Base-by-base conservation (phyloP, 2,113 vertebrate species). In the Natator depressus region DNA sequence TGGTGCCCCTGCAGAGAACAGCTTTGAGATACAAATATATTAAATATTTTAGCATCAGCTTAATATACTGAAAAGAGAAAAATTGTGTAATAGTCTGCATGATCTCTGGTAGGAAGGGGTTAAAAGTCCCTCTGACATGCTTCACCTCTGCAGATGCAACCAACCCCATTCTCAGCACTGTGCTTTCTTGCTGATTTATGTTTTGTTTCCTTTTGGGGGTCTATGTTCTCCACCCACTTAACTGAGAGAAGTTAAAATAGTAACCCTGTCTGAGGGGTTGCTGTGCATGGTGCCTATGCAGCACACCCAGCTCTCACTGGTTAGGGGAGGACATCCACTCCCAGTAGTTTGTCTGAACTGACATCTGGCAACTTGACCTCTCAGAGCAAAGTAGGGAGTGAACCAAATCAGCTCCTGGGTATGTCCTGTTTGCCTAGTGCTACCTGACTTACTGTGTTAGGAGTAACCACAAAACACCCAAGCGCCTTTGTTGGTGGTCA, bases 291-390 rank as follows among this genome's bases (percentile, higher is more conserved):
- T 72, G 65, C n/a, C 35, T 72, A 14, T 22, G 24, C 19, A 82
- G 87, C 24, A 38, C 72, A 95, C 62, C 19, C 49, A 88, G 80
- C 82, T 95, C 75, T 72, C 87, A 1, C 75, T 94, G 0, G 0
- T 87, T 88, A 88, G 49, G 47, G 91, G 86, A 92, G 82, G 78
- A 54, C 80, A 47, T 94, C 94, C 80, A 69, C 42, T 85, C 88
- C 9, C 0, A 5, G 79, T 87, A 76, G 47, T 78, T 89, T 85
- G 42, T 93, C 87, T 85, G 78, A 89, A 76, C 35, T 94, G 90
- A 91, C 81, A 88, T 89, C 85, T 95, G 47, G 83, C 95, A 94
- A 95, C 79, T 88, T 95, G 89, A 95, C 91, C 85, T 94, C 84
- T 92, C 47, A 91, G 93, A 95, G 69, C 50, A 94, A 91, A 79